Conservation (phyloP, 92 coral and sea anemone genomes). For the Bergia puertoricense region DNA sequence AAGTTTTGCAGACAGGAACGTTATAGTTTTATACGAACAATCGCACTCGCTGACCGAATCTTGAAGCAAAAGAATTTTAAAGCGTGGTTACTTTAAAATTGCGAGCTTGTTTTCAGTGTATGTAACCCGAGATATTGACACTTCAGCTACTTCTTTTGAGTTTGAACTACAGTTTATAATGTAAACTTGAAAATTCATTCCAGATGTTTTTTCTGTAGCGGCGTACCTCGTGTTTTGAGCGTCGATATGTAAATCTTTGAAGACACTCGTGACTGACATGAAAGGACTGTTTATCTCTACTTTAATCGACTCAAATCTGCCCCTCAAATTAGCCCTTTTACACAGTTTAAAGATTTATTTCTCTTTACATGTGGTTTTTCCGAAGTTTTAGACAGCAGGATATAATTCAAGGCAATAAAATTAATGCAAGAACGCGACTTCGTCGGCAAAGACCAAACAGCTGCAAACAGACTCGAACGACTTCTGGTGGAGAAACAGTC, state of each 20-base stretch:
- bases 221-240: background rate
- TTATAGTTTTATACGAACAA: background rate
- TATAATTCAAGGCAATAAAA: background rate
- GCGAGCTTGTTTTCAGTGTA: background rate
- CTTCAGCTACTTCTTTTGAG: conserved; percentile 1
- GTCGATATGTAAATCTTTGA: conserved; percentile 24
- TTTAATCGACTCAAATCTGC: conserved; percentile 37
- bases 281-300: conserved; percentile 33
- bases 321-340: conserved; percentile 37
- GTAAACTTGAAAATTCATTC: conserved; percentile 23
- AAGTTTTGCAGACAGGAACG: background rate
- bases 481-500: conserved; percentile 6
- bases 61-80: background rate
- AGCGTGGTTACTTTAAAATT: background rate
- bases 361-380: background rate
- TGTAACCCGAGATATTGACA: conserved; percentile 24
- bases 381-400: background rate
- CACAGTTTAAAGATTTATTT: conserved; percentile 28
- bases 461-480: background rate
- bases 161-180: conserved; percentile 14
- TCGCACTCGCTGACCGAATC: background rate
- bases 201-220: conserved; percentile 34
- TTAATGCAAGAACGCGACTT: background rate
- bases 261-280: conserved; percentile 23
- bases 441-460: background rate